phyloP scores from a whole-genome alignment of 2,113 vertebrate species.

The Sceloporus undulatus region DNA sequence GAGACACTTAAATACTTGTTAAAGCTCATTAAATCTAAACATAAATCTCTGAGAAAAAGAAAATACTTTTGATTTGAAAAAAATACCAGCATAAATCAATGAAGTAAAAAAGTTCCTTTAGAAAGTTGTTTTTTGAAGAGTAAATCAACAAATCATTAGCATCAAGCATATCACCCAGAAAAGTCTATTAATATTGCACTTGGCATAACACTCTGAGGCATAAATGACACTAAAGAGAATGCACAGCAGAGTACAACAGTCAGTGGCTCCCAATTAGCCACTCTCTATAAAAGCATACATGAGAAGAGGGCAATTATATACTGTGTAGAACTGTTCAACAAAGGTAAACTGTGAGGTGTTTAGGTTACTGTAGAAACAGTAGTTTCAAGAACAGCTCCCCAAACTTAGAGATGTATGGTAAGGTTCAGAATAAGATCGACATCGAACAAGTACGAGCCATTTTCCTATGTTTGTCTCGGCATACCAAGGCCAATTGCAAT shows the following conservation, averaged over 20 bases:
- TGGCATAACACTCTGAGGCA: slow-evolving; percentile 42
- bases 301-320: slow-evolving; percentile 66
- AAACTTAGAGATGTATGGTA: background rate
- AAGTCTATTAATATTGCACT: slow-evolving; percentile 52
- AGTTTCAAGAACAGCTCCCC: background rate
- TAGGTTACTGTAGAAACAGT: background rate
- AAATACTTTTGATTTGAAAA: slow-evolving; percentile 45
- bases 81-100: slow-evolving; percentile 39
- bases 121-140: slow-evolving; percentile 55
- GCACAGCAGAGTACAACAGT: slow-evolving; percentile 45
- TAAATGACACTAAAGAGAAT: slow-evolving; percentile 68
- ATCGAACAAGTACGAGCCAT: slow-evolving; percentile 45
- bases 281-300: slow-evolving; percentile 53
- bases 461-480: slow-evolving; percentile 34
- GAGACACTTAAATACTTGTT: slow-evolving; percentile 61
- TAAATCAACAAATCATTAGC: slow-evolving; percentile 62
- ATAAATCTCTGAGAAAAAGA: slow-evolving; percentile 54
- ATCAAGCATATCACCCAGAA: slow-evolving; percentile 61
- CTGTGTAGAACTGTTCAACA: slow-evolving; percentile 30
- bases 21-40: slow-evolving; percentile 51
- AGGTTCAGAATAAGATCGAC: slow-evolving; percentile 44
- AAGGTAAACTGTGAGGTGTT: slow-evolving; percentile 14
- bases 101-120: slow-evolving; percentile 44
- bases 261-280: slow-evolving; percentile 63
- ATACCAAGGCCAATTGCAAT: background rate